These are phyloP conservation scores for Drosophila meridiana DNA, from an alignment of 2,888 invertebrate species.

Conservation along the genomic window DNA sequence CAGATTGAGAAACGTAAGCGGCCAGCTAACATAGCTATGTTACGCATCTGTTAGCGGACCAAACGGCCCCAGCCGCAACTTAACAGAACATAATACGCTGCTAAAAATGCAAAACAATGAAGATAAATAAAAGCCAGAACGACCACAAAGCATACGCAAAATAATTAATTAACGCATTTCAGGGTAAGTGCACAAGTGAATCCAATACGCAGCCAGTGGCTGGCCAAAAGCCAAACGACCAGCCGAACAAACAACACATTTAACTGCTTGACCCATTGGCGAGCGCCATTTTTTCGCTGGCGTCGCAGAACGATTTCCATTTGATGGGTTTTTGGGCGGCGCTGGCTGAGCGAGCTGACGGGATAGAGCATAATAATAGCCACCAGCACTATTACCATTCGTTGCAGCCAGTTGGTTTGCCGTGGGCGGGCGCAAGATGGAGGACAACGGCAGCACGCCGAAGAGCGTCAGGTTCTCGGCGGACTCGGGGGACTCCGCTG, in stretches of 20 bases:
- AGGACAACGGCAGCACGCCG: slow-evolving; percentile 58
- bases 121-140: slow-evolving; percentile 43
- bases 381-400: not conserved
- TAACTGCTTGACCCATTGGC: slow-evolving; percentile 32
- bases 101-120: slow-evolving; percentile 50
- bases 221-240: not conserved
- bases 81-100: slow-evolving; percentile 45
- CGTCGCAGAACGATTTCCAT: slow-evolving; percentile 37
- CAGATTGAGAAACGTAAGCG: slow-evolving; percentile 15
- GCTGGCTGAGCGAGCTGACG: too few relatives aligned
- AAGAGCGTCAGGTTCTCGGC: slow-evolving; percentile 47
- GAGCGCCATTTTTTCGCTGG: slow-evolving; percentile 62
- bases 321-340: too few relatives aligned
- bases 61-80: slow-evolving; percentile 32
- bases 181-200: slow-evolving; percentile 36
- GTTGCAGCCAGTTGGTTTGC: slow-evolving; percentile 38
- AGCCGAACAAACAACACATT: not conserved
- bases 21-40: slow-evolving; percentile 19
- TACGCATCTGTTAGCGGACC: slow-evolving; percentile 19
- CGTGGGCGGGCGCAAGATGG: slow-evolving; percentile 48
- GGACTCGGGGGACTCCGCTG: not conserved
- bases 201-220: not conserved
- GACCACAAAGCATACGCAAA: slow-evolving; percentile 39
- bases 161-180: slow-evolving; percentile 32
- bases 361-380: not conserved